These are phyloP conservation scores for Bettongia penicillata DNA, from an alignment of 2,113 vertebrate species.

Conservation along the genomic window DNA sequence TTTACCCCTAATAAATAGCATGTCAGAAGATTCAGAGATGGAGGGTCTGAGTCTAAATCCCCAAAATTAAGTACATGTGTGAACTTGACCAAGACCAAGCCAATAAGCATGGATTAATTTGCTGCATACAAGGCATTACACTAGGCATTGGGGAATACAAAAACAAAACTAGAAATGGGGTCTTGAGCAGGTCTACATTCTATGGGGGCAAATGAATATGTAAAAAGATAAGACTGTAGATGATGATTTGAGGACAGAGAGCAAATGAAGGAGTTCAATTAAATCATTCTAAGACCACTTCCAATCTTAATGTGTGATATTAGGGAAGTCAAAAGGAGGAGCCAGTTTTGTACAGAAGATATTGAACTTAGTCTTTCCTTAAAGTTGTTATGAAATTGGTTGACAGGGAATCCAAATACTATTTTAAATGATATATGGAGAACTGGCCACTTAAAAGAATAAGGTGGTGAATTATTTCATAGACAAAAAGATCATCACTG, in stretches of 20 bases:
- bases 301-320: neutral
- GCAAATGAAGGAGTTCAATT: neutral
- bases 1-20: neutral
- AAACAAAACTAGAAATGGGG: neutral
- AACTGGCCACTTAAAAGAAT: neutral
- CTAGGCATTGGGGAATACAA: neutral
- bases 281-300: neutral
- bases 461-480: neutral
- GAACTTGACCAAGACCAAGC: neutral
- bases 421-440: neutral
- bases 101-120: neutral
- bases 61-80: neutral
- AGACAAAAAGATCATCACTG: neutral
- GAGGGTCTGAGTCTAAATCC: neutral
- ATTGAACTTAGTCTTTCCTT: neutral
- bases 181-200: neutral
- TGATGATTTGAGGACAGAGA: neutral
- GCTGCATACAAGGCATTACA: neutral
- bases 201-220: neutral
- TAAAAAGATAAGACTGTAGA: neutral
- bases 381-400: neutral
- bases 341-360: neutral
- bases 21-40: neutral
- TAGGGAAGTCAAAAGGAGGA: neutral
- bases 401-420: neutral